These are phyloP conservation scores for Thamnophis sirtalis DNA, from an alignment of 2,113 vertebrate genomes.

Conservation along the genomic window DNA sequence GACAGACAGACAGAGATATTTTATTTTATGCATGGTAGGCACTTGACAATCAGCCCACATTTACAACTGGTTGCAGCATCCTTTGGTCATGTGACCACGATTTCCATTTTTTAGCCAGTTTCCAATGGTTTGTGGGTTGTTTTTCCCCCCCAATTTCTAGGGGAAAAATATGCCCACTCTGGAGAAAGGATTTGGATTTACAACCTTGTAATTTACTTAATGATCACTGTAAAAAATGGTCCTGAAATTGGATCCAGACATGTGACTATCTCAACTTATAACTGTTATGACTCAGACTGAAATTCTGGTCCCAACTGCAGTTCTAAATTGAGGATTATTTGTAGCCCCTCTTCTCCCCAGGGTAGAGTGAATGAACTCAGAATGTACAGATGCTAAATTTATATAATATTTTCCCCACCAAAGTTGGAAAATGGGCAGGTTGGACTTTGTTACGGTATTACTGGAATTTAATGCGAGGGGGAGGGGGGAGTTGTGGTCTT, in stretches of 20 bases:
- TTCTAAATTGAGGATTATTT: too few species aligned
- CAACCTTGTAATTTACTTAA: not conserved
- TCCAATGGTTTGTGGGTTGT: not conserved
- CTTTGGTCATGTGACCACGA: not conserved
- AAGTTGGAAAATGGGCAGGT: too few species aligned
- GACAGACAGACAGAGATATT: fast-evolving
- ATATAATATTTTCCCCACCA: not conserved
- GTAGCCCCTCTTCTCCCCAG: not conserved
- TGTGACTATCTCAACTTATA: not conserved
- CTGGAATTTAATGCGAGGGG: not conserved
- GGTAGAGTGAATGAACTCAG: not conserved
- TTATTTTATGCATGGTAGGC: not conserved
- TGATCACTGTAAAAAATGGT: not conserved
- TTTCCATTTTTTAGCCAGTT: not conserved
- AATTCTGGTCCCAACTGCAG: too few species aligned
- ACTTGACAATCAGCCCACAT: not conserved
- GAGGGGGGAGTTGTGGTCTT: not conserved
- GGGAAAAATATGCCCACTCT: not conserved
- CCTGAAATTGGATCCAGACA: not conserved
- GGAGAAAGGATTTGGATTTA: not conserved
- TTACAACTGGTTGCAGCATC: not conserved
- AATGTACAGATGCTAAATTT: not conserved
- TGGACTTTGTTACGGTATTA: not conserved
- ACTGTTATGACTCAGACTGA: too few species aligned
- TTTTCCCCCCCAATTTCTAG: too few species aligned